phyloP scores from a whole-genome alignment of 2,888 invertebrate species.

The Calephelis perditalis region DNA sequence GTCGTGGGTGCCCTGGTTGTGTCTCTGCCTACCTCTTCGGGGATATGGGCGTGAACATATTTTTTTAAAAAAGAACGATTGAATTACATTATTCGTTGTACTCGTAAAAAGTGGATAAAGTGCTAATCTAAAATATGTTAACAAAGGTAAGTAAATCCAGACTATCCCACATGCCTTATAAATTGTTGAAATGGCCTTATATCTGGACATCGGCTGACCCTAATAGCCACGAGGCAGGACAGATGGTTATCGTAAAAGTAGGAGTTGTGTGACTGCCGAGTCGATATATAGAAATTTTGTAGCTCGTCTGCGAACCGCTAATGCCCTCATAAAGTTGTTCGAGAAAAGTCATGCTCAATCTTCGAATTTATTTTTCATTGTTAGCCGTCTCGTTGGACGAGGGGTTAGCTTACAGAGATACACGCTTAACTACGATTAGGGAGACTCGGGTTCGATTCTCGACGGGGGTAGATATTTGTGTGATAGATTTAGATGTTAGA shows the following conservation, averaged over 20 bases:
- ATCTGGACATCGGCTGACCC: constrained; percentile 70
- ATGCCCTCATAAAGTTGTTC: constrained; percentile 7
- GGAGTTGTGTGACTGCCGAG: constrained; percentile 61
- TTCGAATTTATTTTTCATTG: too few relatives aligned
- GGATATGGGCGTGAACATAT: too few relatives aligned
- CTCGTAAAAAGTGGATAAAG: not conserved
- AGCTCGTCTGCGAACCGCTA: constrained; percentile 12
- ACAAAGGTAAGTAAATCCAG: constrained; percentile 12
- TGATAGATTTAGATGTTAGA: too few relatives aligned
- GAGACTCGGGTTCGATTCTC: too few relatives aligned
- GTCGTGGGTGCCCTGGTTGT: too few relatives aligned
- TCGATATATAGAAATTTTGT: constrained; percentile 41
- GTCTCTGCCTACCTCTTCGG: too few relatives aligned
- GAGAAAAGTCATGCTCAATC: not conserved
- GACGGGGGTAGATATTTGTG: too few relatives aligned
- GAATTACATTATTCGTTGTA: too few relatives aligned
- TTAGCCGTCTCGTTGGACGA: too few relatives aligned
- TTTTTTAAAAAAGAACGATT: too few relatives aligned
- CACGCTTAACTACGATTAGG: too few relatives aligned
- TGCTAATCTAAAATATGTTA: constrained; percentile 6
- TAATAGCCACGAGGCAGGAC: constrained; percentile 70
- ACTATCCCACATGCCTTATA: constrained; percentile 47
- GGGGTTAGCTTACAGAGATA: too few relatives aligned
- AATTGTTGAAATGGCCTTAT: constrained; percentile 68
- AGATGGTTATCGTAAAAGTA: constrained; percentile 68